Evolutionary conservation across 2,113 vertebrate species (phyloP), one percentile per base, ranked within the genome.

Genomic region (Carassius carassius): DNA sequence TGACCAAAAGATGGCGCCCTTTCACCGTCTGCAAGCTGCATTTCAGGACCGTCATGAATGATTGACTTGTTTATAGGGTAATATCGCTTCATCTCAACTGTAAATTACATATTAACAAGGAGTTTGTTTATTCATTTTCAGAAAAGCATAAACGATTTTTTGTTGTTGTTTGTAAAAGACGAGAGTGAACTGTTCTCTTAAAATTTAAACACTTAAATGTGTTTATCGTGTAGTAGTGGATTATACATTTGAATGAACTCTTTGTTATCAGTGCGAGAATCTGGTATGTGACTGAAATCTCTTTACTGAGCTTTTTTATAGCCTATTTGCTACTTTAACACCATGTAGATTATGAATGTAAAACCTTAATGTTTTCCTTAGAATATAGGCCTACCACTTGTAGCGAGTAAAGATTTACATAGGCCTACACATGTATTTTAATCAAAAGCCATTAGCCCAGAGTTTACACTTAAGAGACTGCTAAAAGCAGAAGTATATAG

Each of bases 1-100:
- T 82, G 67, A 54, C 67, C 80, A 82, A 35, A 29, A 82, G 80
- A 72, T 72, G 65, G 49, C 2, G 80, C 41, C 63, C 54, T 81
- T 67, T 49, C 62, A 49, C 63, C 14, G 44, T 17, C 23, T n/a
- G 23, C 1, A 19, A 44, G 7, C 77, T 62, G 29, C 19, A 19
- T 58, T n/a, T 35, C 29, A 78, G 19, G 29, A 21, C 29, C 3
- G 76, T 23, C 19, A 23, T 35, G 19, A 37, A 4, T 37, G 35
- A 60, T 1, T 56, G 32, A 37, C 8, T 54, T 29, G 25, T 32
- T 54, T 51, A 9, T 54, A 37, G 58, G 35, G 75, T 10, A 78
- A 23, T 32, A 8, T n/a, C 12, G n/a, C 56, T 67, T 67, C 7
- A 17, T 63, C 6, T 44, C 2, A 62, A 41, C 47, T 14, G 37